Evolutionary conservation across 1,140 invertebrate genomes (phyloP).

Genomic region (Chrysopa pallens): DNA sequence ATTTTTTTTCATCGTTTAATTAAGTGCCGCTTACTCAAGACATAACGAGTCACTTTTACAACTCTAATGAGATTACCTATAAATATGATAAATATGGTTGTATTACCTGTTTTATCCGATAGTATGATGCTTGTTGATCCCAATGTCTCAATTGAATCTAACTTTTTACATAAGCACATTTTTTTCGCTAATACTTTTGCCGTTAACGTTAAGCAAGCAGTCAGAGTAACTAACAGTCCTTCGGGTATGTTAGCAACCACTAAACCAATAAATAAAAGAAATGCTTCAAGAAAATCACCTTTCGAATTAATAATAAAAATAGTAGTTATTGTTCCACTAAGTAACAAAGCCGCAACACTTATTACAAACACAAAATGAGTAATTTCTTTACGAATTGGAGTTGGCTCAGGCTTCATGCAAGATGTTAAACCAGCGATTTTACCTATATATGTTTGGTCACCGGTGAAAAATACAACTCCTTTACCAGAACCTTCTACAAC

Average conservation of each 20-base stretch:
- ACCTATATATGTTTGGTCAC: constrained; percentile 71
- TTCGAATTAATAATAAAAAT: constrained; percentile 58
- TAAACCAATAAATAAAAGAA: constrained; percentile 69
- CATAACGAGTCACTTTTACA: too few relatives aligned
- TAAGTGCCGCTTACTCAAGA: too few relatives aligned
- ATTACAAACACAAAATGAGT: constrained; percentile 59
- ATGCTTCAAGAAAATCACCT: constrained; percentile 53
- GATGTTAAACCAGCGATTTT: constrained; percentile 65
- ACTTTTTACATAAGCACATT: constrained; percentile 61
- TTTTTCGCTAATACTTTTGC: constrained; percentile 59
- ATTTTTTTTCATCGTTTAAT: too few relatives aligned
- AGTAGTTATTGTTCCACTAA: constrained; percentile 43
- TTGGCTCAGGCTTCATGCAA: constrained; percentile 47
- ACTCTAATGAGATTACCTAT: too few relatives aligned
- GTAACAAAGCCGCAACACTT: constrained; percentile 43
- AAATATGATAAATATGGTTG: too few relatives aligned
- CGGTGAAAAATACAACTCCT: constrained; percentile 63
- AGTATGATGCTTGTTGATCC: constrained; percentile 64
- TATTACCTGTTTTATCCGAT: constrained; percentile 70
- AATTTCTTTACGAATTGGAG: constrained; percentile 63
- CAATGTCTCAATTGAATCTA: constrained; percentile 42
- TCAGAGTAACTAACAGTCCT: constrained; percentile 65
- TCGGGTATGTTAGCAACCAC: constrained; percentile 76
- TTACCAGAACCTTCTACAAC: constrained; percentile 54
- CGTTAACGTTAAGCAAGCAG: constrained; percentile 52